These are phyloP conservation scores for Habroteleia sp. DNA, from an alignment of 2,888 invertebrate genomes.

Conservation along the genomic window DNA sequence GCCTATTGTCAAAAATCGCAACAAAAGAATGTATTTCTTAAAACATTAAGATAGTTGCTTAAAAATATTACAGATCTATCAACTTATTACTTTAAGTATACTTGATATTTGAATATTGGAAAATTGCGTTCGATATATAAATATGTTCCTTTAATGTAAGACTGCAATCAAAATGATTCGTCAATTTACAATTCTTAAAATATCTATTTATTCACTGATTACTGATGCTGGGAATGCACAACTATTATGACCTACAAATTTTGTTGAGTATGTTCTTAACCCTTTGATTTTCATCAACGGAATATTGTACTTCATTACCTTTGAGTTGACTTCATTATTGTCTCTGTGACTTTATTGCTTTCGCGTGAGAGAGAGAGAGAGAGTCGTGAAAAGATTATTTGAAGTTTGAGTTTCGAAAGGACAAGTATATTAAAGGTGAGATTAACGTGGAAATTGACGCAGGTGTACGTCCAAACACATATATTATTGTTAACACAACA, in stretches of 20 bases:
- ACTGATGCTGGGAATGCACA: too few relatives aligned
- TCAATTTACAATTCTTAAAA: too few relatives aligned
- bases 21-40: too few relatives aligned
- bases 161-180: too few relatives aligned
- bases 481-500: conserved; percentile 17
- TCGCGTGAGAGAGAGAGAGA: background rate
- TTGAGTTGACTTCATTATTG: conserved; percentile 27
- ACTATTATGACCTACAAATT: conserved; percentile 13
- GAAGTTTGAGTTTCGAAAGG: conserved; percentile 24
- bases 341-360: conserved; percentile 25
- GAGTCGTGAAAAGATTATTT: conserved; percentile 38
- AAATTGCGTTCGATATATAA: too few relatives aligned
- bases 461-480: conserved; percentile 1
- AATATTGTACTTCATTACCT: conserved; percentile 28
- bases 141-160: too few relatives aligned
- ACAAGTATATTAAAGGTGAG: conserved; percentile 14
- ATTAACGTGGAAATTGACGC: conserved; percentile 15
- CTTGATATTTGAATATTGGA: too few relatives aligned
- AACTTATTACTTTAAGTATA: too few relatives aligned
- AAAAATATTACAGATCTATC: too few relatives aligned
- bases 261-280: conserved; percentile 2
- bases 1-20: too few relatives aligned
- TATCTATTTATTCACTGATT: too few relatives aligned
- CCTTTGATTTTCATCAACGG: conserved; percentile 34
- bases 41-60: too few relatives aligned